Percentiles rank a stretch among this genome's conserved stretches.
phyloP scores from a whole-genome alignment of 2,113 vertebrate species.

The Caracal caracal region DNA sequence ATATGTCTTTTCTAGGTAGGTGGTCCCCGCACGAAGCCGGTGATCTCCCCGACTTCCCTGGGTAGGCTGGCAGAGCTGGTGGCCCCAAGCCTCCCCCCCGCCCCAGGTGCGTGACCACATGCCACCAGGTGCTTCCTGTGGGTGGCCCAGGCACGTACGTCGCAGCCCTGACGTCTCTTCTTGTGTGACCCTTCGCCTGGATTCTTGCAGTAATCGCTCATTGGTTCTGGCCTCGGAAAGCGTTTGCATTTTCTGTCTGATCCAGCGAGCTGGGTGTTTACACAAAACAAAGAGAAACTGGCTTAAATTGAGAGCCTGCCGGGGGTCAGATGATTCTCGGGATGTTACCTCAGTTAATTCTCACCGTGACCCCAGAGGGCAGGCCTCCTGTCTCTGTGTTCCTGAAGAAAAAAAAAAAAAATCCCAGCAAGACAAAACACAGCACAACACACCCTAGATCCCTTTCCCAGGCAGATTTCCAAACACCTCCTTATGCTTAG shows the following conservation, averaged over 20 bases:
- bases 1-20: too few relatives aligned
- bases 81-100: background rate
- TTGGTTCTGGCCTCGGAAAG: background rate
- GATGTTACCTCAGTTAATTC: background rate
- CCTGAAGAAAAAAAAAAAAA: background rate
- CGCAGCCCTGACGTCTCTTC: background rate
- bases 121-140: background rate
- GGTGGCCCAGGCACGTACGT: too few relatives aligned
- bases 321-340: background rate
- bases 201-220: background rate
- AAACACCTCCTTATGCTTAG: background rate
- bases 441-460: background rate
- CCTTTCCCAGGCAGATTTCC: background rate
- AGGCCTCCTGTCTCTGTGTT: background rate
- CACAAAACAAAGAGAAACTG: background rate
- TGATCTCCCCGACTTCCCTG: background rate
- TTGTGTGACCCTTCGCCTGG: background rate
- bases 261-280: background rate
- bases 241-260: background rate
- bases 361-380: background rate
- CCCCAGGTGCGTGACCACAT: accelerated
- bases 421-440: background rate
- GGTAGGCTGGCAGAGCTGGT: background rate
- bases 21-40: accelerated
- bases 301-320: background rate